Conservation (phyloP, 1,140 invertebrate genomes). For the Tetragnatha versicolor region DNA sequence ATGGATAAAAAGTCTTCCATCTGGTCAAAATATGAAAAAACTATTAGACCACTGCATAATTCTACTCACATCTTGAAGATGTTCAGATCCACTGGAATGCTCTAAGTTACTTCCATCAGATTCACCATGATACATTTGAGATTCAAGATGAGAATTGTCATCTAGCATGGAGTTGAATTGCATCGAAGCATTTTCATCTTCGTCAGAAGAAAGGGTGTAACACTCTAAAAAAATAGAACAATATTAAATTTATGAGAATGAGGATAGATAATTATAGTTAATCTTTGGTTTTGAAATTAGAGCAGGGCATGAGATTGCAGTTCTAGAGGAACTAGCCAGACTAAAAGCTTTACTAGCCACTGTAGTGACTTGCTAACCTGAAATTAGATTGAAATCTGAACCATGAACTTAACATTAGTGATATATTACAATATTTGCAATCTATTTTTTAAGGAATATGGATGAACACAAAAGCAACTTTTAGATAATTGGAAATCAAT, state of each 20-base stretch:
- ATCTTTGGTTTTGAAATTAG: not conserved
- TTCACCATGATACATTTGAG: not conserved
- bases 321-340: too few relatives aligned
- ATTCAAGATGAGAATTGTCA: not conserved
- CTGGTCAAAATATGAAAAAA: not conserved
- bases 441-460: too few relatives aligned
- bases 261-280: not conserved
- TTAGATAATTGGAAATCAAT: too few relatives aligned
- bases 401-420: too few relatives aligned
- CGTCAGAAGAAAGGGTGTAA: conserved; percentile 53
- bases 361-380: too few relatives aligned
- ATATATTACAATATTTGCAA: too few relatives aligned
- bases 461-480: too few relatives aligned
- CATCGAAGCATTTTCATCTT: conserved; percentile 25
- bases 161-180: not conserved
- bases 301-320: too few relatives aligned
- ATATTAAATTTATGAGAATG: not conserved
- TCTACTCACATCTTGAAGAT: conserved; percentile 10
- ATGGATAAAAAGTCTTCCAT: too few relatives aligned
- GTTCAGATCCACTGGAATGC: conserved; percentile 7
- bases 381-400: too few relatives aligned
- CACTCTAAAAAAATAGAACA: conserved; percentile 38
- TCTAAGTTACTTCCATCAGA: conserved; percentile 30
- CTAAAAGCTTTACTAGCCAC: too few relatives aligned
- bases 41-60: too few relatives aligned